phyloP scores from a whole-genome alignment of 1,140 invertebrate genomes.

The Atta cephalotes region DNA sequence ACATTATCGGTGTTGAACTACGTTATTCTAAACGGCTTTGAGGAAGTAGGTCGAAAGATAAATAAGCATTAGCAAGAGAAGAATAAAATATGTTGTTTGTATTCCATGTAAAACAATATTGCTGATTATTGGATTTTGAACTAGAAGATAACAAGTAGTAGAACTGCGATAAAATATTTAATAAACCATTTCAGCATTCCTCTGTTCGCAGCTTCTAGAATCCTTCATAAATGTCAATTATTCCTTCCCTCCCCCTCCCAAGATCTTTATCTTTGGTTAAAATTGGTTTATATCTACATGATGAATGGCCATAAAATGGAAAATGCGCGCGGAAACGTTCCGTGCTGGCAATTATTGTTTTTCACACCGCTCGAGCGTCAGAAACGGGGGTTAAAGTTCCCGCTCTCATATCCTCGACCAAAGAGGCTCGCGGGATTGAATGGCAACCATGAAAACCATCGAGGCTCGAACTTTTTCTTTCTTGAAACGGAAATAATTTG shows the following conservation, averaged over 20 bases:
- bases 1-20: constrained; percentile 68
- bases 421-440: constrained; percentile 45
- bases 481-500: constrained; percentile 70
- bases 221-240: constrained; percentile 17
- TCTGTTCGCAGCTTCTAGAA: not conserved
- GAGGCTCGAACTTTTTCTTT: constrained; percentile 59
- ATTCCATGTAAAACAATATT: constrained; percentile 55
- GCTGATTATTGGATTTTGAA: constrained; percentile 40
- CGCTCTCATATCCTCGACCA: constrained; percentile 39
- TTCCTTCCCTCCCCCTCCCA: not conserved
- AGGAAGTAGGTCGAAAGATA: constrained; percentile 72
- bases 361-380: not conserved
- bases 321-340: constrained; percentile 32
- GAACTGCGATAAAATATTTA: constrained; percentile 62
- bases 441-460: constrained; percentile 48
- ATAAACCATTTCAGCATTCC: constrained; percentile 54
- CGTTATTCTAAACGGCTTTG: constrained; percentile 35
- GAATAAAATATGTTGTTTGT: constrained; percentile 66
- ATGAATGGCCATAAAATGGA: constrained; percentile 20
- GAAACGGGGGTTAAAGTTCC: constrained; percentile 2
- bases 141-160: constrained; percentile 40
- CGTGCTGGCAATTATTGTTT: constrained; percentile 30
- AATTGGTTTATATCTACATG: constrained; percentile 22
- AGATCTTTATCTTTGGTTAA: constrained; percentile 26
- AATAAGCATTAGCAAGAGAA: constrained; percentile 68